Conservation (phyloP, 2,797 vertebrate genomes). For the Coilia nasus region DNA sequence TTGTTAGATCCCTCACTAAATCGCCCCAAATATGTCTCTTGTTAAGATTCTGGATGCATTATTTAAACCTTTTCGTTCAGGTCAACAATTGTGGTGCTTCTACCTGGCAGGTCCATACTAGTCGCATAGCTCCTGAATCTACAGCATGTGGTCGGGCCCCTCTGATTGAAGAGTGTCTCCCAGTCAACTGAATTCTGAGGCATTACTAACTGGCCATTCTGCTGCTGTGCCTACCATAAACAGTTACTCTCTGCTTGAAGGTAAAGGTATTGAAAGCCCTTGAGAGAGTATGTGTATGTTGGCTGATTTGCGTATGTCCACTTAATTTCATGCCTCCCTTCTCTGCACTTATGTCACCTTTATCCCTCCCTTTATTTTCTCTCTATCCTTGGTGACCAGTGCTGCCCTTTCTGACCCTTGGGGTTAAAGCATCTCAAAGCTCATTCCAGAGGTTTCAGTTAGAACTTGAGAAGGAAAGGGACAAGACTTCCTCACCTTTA, state of each 20-base stretch:
- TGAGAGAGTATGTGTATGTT: constrained; percentile 30
- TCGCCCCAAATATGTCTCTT: constrained; percentile 1
- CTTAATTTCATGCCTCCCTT: constrained; percentile 63
- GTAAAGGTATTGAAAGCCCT: constrained; percentile 32
- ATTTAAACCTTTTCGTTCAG: not conserved
- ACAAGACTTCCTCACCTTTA: constrained; percentile 42
- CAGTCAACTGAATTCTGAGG: constrained; percentile 4
- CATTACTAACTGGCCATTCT: not conserved
- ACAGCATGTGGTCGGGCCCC: not conserved
- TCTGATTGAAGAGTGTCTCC: not conserved
- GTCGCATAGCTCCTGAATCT: not conserved
- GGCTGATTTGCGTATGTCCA: constrained; percentile 58
- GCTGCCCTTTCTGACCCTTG: constrained; percentile 59
- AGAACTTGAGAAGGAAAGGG: constrained; percentile 29
- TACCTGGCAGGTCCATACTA: constrained; percentile 2
- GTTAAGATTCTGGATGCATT: not conserved
- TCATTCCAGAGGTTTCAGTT: constrained; percentile 47
- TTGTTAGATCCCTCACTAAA: constrained; percentile 6
- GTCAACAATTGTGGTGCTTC: constrained; percentile 10
- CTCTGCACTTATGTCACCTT: constrained; percentile 61
- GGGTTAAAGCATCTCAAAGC: constrained; percentile 60
- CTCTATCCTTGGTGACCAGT: constrained; percentile 56
- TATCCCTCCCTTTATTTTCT: constrained; percentile 68
- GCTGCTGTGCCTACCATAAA: not conserved
- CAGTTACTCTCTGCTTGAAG: constrained; percentile 23